Percentiles rank a stretch among this genome's conserved stretches.
Conservation (phyloP, 2,888 invertebrate genomes). For the Synergus japonicus region DNA sequence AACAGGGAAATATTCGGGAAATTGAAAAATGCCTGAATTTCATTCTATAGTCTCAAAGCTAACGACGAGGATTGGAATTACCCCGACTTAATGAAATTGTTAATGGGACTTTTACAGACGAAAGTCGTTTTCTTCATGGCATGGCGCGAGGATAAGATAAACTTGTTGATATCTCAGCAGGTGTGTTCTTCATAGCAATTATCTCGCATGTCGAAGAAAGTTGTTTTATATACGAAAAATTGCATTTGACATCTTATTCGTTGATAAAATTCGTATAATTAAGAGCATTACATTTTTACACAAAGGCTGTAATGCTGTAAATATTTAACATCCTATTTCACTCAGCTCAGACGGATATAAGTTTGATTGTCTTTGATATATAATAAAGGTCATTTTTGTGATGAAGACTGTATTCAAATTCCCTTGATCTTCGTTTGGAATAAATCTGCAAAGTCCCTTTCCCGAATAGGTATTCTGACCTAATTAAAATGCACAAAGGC, state of each 20-base stretch:
- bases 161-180: constrained; percentile 27
- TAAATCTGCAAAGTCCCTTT: constrained; percentile 21
- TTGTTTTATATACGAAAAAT: background rate
- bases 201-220: background rate
- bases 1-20: too few species aligned
- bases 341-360: background rate
- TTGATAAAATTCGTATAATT: too few species aligned
- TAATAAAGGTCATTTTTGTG: background rate
- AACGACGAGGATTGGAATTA: constrained; percentile 14
- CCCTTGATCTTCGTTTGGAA: constrained; percentile 6
- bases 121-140: background rate
- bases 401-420: constrained; percentile 6
- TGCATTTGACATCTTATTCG: background rate
- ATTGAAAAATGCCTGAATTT: background rate
- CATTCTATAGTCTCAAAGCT: background rate
- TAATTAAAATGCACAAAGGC: constrained; percentile 15
- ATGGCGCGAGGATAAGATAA: background rate
- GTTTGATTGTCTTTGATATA: background rate
- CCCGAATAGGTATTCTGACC: background rate
- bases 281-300: background rate
- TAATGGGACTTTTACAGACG: constrained; percentile 2
- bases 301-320: too few species aligned
- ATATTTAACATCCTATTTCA: background rate
- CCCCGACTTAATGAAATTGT: constrained; percentile 8
- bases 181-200: background rate